Evolutionary conservation across 2,888 invertebrate species (phyloP).

Genomic region (Euzetes globulus): DNA sequence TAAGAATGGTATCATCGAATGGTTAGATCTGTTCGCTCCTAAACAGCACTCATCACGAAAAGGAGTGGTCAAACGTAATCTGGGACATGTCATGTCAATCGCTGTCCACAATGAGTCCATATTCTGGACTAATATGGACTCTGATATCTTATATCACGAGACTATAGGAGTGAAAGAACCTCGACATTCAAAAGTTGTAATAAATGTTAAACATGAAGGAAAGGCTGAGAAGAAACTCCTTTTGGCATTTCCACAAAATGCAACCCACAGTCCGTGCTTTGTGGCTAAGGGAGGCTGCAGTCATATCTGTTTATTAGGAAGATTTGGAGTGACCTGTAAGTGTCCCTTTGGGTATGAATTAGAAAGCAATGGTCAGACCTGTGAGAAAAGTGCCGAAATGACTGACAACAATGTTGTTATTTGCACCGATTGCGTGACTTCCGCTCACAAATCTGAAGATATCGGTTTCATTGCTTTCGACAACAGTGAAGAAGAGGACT

Average conservation of each 20-base stretch:
- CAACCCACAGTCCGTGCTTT: constrained; percentile 50
- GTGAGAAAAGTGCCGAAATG: constrained; percentile 24
- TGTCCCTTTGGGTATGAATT: constrained; percentile 23
- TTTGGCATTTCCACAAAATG: constrained; percentile 40
- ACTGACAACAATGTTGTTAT: constrained; percentile 1
- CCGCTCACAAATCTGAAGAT: neutral
- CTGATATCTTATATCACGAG: constrained; percentile 12
- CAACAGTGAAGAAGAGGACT: neutral
- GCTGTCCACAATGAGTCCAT: constrained; percentile 36
- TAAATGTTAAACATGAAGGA: constrained; percentile 29
- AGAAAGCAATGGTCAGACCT: constrained; percentile 25
- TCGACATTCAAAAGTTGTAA: neutral
- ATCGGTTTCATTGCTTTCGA: constrained; percentile 2
- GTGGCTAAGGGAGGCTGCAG: constrained; percentile 60
- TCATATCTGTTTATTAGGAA: constrained; percentile 56
- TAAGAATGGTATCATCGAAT: constrained; percentile 35
- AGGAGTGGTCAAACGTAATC: neutral
- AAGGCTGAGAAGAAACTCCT: constrained; percentile 36
- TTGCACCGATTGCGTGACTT: neutral
- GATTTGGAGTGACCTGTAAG: constrained; percentile 5
- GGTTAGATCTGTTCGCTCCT: constrained; percentile 26
- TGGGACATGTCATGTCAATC: constrained; percentile 39
- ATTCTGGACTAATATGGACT: constrained; percentile 40
- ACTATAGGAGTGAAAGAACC: neutral
- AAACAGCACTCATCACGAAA: neutral